Evolutionary conservation across 2,888 invertebrate species (phyloP).

Genomic region (Mamestra brassicae): DNA sequence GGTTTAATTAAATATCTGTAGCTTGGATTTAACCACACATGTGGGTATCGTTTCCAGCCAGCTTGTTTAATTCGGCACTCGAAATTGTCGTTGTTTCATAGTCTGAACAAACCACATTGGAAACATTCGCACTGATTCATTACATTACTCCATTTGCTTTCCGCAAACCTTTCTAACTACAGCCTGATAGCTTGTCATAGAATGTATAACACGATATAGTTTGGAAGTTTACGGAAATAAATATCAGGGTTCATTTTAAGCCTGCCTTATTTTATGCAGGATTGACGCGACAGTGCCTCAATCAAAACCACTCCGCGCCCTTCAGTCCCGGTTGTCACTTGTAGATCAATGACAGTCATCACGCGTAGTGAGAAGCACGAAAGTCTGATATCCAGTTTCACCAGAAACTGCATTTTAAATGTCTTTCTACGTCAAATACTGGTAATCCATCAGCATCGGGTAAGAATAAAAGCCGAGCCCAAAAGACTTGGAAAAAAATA

Average conservation of each 20-base stretch:
- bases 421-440: not conserved
- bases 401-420: not conserved
- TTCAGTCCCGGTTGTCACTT: too few species aligned
- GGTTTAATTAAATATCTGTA: conserved; percentile 20
- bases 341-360: too few species aligned
- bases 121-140: conserved; percentile 24
- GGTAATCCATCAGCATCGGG: too few species aligned
- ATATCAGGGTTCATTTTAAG: too few species aligned
- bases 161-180: not conserved
- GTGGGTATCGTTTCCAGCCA: conserved; percentile 29
- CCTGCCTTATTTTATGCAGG: too few species aligned
- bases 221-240: not conserved
- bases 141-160: conserved; percentile 1
- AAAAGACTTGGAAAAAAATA: too few species aligned
- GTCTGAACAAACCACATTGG: conserved; percentile 23
- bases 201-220: not conserved
- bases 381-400: not conserved
- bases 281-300: too few species aligned
- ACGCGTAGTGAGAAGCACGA: too few species aligned
- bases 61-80: conserved; percentile 22
- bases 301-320: too few species aligned
- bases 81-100: conserved; percentile 38
- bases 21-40: conserved; percentile 10
- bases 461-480: too few species aligned
- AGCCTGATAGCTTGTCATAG: too few species aligned